Percentiles rank a stretch among this genome's conserved stretches.
Evolutionary conservation across 1,140 invertebrate species (phyloP).

Genomic region (Penaeus chinensis): DNA sequence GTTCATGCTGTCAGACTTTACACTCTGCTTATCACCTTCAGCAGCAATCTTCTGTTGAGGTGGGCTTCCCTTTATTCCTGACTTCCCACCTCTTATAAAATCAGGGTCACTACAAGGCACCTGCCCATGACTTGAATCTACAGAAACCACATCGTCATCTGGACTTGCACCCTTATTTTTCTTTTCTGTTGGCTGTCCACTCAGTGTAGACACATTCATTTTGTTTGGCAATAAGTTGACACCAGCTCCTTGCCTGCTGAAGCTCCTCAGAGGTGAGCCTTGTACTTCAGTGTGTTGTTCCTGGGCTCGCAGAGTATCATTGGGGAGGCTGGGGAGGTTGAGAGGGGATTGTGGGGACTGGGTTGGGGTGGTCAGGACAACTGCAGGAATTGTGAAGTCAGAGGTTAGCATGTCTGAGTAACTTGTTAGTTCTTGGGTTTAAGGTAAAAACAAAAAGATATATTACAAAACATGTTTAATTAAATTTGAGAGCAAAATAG

Average conservation of each 20-base stretch:
- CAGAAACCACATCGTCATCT: conserved; percentile 27
- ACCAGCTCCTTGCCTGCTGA: conserved; percentile 29
- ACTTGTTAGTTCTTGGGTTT: conserved; percentile 3
- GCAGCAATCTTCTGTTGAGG: neutral
- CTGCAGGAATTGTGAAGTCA: neutral
- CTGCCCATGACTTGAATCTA: conserved; percentile 36
- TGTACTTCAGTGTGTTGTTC: conserved; percentile 9
- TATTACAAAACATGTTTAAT: neutral
- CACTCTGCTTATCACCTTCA: neutral
- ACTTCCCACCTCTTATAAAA: conserved; percentile 34
- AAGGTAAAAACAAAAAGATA: neutral
- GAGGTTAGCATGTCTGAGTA: conserved; percentile 21
- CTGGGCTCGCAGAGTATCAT: conserved; percentile 1
- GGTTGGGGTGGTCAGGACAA: conserved; percentile 14
- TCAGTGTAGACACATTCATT: conserved; percentile 45
- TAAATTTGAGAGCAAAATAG: neutral
- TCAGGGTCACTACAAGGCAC: conserved; percentile 50
- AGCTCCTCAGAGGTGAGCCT: conserved; percentile 22
- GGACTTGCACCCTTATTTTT: neutral
- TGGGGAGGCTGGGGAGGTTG: conserved; percentile 9
- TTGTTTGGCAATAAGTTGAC: conserved; percentile 48
- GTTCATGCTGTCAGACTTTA: neutral
- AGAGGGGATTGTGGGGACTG: neutral
- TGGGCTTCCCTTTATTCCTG: conserved; percentile 10
- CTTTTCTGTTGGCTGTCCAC: conserved; percentile 23